Evolutionary conservation across 2,888 invertebrate genomes (phyloP).

Genomic region (Blastobasis lacticolella): DNA sequence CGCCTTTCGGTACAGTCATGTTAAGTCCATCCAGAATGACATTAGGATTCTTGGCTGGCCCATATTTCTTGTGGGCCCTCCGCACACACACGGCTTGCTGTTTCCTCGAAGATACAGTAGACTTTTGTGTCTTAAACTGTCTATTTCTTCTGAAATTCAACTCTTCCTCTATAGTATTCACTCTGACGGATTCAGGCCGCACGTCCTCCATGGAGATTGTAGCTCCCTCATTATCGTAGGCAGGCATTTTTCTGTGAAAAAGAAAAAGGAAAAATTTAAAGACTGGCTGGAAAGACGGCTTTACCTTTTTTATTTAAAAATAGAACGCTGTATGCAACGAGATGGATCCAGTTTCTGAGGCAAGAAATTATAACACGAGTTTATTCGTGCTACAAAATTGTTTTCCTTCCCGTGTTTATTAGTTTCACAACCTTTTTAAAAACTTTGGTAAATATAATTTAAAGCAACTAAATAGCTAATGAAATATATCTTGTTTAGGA

Average conservation of each 20-base stretch:
- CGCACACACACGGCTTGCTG: constrained; percentile 90
- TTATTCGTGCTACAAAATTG: too few relatives aligned
- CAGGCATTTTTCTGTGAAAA: constrained; percentile 51
- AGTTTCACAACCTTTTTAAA: too few relatives aligned
- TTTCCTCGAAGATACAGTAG: constrained; percentile 80
- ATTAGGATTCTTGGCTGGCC: constrained; percentile 83
- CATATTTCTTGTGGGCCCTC: constrained; percentile 88
- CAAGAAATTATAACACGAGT: too few relatives aligned
- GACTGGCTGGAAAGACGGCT: too few relatives aligned
- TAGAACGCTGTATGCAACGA: too few relatives aligned
- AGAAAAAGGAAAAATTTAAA: neutral
- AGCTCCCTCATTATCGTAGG: constrained; percentile 67
- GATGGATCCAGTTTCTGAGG: too few relatives aligned
- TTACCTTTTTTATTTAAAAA: too few relatives aligned
- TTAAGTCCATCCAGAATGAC: constrained; percentile 90
- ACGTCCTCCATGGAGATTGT: constrained; percentile 67
- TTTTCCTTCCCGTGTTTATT: too few relatives aligned
- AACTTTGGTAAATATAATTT: too few relatives aligned
- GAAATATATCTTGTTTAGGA: too few relatives aligned
- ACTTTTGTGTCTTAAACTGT: constrained; percentile 76
- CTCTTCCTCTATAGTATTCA: constrained; percentile 48
- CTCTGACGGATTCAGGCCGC: constrained; percentile 37
- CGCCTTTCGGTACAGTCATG: constrained; percentile 93
- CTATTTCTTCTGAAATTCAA: constrained; percentile 39
- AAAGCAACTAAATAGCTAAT: too few relatives aligned